A percentile compares a stretch with the other conserved stretches of the same genome.
phyloP scores from a whole-genome alignment of 2,888 invertebrate genomes.

The Ophion obscuratus region DNA sequence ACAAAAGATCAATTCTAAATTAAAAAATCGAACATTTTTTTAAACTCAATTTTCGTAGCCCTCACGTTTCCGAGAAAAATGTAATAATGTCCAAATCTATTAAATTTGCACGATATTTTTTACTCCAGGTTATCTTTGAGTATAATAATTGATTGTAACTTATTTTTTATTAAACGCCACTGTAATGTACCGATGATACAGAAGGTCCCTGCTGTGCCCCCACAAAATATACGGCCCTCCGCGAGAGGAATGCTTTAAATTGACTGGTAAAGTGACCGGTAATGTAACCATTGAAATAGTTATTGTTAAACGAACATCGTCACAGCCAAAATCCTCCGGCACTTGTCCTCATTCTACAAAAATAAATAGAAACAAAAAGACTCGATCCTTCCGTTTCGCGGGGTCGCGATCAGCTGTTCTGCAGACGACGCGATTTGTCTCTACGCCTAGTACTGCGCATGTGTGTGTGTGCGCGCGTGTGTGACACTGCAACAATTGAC shows the following conservation, averaged over 20 bases:
- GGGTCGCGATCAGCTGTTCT: slow-evolving; percentile 43
- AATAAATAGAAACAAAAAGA: slow-evolving; percentile 17
- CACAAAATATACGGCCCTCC: too few relatives aligned
- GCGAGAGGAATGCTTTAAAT: background rate
- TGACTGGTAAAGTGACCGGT: background rate
- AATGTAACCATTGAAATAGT: background rate
- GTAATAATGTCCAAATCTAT: too few relatives aligned
- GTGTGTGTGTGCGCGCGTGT: background rate
- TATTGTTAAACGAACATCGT: background rate
- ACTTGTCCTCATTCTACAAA: background rate
- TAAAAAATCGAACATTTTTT: too few relatives aligned
- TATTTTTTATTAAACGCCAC: too few relatives aligned
- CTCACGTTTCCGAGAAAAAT: too few relatives aligned
- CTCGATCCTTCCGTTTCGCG: slow-evolving; percentile 26
- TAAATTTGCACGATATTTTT: too few relatives aligned
- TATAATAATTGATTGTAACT: too few relatives aligned
- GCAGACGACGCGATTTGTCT: slow-evolving; percentile 17
- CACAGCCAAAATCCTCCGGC: background rate
- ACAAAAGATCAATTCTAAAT: too few relatives aligned
- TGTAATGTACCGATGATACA: too few relatives aligned
- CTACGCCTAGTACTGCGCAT: background rate
- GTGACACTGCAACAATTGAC: background rate
- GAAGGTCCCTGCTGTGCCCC: too few relatives aligned
- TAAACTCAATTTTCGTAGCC: too few relatives aligned
- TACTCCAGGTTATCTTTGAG: too few relatives aligned